Conservation (phyloP, 2,113 vertebrate genomes). For the Pardalotus punctatus region DNA sequence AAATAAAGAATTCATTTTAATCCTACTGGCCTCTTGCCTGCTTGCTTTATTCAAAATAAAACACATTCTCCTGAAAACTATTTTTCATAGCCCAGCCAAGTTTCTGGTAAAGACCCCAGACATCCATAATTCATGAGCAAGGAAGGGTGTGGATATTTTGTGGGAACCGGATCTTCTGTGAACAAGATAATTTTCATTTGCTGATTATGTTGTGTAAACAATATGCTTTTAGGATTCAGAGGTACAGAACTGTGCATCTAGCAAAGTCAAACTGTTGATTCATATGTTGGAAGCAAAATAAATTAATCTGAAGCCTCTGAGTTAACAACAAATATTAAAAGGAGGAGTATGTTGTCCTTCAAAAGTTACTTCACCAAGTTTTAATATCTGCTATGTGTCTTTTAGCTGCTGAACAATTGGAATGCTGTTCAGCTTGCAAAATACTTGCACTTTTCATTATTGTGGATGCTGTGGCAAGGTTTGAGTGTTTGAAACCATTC, state of each 20-base stretch:
- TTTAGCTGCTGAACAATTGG: background rate
- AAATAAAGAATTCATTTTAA: conserved; percentile 64
- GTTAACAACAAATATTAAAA: background rate
- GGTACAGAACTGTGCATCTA: background rate
- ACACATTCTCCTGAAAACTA: conserved; percentile 39
- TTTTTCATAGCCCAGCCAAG: conserved; percentile 50
- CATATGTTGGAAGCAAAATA: background rate
- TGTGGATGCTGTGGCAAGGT: background rate
- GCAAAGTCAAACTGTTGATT: conserved; percentile 6
- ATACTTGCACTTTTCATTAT: background rate
- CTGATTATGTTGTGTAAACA: conserved; percentile 51
- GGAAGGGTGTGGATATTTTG: conserved; percentile 56
- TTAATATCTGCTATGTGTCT: background rate
- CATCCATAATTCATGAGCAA: conserved; percentile 63
- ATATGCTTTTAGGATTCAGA: conserved; percentile 33
- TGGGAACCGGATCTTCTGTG: conserved; percentile 19
- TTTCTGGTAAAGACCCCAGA: conserved; percentile 48
- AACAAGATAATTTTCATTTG: conserved; percentile 59
- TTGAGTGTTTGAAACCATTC: background rate
- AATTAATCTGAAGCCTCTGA: background rate
- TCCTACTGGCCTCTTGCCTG: conserved; percentile 51
- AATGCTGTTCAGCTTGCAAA: background rate
- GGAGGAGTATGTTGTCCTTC: background rate
- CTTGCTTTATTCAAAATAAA: conserved; percentile 56
- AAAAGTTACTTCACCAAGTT: background rate